A percentile compares a stretch with the other conserved stretches of the same genome.
Evolutionary conservation across 2,888 invertebrate species (phyloP).

Genomic region (Abscondita cerata): DNA sequence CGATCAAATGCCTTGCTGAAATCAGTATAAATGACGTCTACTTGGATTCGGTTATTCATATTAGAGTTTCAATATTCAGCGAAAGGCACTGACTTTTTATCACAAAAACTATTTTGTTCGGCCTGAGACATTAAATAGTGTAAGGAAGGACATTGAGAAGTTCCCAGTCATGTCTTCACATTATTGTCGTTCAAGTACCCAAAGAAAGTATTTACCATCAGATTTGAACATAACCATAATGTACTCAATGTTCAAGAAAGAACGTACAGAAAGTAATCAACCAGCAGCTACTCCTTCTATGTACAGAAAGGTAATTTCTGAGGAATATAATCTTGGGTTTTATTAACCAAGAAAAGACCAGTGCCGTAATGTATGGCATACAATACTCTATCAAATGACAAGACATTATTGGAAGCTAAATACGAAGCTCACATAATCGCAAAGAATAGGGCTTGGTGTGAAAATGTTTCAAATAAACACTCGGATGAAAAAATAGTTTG

Average conservation of each 20-base stretch:
- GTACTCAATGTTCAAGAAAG: neutral
- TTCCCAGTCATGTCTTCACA: slow-evolving; percentile 9
- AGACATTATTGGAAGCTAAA: too few species aligned
- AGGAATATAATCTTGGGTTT: slow-evolving; percentile 28
- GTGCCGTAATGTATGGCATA: too few species aligned
- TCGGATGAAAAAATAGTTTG: slow-evolving; percentile 20
- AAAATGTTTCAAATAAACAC: neutral
- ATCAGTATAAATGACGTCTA: too few species aligned
- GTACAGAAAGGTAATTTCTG: slow-evolving; percentile 21
- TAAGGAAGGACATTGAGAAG: slow-evolving; percentile 14
- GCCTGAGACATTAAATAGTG: neutral
- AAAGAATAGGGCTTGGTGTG: neutral
- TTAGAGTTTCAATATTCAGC: too few species aligned
- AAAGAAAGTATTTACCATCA: slow-evolving; percentile 9
- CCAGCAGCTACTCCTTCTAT: too few species aligned
- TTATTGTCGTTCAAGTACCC: slow-evolving; percentile 9
- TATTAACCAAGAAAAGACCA: too few species aligned
- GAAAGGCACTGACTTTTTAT: too few species aligned
- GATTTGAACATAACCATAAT: slow-evolving; percentile 5
- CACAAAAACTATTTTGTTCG: too few species aligned
- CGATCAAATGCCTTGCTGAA: too few species aligned
- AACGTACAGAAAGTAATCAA: slow-evolving; percentile 24
- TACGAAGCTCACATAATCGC: neutral
- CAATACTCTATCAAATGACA: too few species aligned
- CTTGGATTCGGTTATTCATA: too few species aligned